phyloP scores from a whole-genome alignment of 2,797 vertebrate species.

The Pristis pectinata region DNA sequence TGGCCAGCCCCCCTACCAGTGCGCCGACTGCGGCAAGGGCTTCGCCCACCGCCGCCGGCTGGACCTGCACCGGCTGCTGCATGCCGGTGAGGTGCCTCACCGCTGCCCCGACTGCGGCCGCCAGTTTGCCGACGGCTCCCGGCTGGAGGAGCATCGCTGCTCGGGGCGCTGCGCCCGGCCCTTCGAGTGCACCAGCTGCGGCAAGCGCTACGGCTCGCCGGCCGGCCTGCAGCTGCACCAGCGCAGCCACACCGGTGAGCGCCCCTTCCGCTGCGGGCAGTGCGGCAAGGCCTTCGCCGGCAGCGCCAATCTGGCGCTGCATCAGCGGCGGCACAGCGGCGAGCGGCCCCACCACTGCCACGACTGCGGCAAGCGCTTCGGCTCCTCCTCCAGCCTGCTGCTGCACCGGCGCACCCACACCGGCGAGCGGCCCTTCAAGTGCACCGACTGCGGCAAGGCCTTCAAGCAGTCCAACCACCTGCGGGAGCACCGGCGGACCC shows the following conservation, averaged over 20 bases:
- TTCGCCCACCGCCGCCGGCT: slow-evolving; percentile 60
- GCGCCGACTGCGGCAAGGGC: slow-evolving; percentile 59
- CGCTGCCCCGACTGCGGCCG: slow-evolving; percentile 38
- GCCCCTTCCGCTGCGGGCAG: neutral
- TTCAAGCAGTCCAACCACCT: slow-evolving; percentile 80
- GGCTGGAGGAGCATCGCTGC: slow-evolving; percentile 5
- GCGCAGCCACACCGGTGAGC: neutral
- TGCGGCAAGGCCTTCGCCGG: neutral
- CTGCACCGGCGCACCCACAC: slow-evolving; percentile 77
- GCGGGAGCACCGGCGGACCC: slow-evolving; percentile 76
- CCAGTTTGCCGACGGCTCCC: neutral
- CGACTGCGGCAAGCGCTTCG: slow-evolving; percentile 68
- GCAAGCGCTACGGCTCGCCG: neutral
- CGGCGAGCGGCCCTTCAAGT: slow-evolving; percentile 75
- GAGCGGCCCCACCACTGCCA: slow-evolving; percentile 60
- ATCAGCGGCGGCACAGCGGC: slow-evolving; percentile 42
- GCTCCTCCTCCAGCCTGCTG: slow-evolving; percentile 63
- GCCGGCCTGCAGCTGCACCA: neutral
- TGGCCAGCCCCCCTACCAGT: slow-evolving; percentile 64
- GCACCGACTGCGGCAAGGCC: slow-evolving; percentile 71
- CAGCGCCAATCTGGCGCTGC: neutral
- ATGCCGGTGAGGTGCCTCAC: slow-evolving; percentile 41
- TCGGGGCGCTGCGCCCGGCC: neutral
- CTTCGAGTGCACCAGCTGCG: neutral
- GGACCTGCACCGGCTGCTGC: slow-evolving; percentile 54